Evolutionary conservation across 2,888 invertebrate genomes (phyloP).

Genomic region (Diarsia rubi): DNA sequence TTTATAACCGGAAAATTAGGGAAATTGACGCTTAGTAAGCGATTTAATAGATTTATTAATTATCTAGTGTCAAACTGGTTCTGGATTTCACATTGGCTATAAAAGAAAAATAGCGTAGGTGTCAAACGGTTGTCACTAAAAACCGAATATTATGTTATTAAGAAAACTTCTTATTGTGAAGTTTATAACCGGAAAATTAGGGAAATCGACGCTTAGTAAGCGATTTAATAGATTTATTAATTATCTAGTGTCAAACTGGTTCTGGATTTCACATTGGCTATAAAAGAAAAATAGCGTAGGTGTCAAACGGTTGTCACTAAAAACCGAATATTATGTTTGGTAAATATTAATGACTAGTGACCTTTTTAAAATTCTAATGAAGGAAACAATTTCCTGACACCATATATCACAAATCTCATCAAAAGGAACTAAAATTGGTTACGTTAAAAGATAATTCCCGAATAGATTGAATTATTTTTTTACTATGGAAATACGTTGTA

Average conservation of each 20-base stretch:
- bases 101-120: slow-evolving; percentile 40
- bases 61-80: slow-evolving; percentile 31
- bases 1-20: slow-evolving; percentile 32
- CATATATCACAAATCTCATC: slow-evolving; percentile 44
- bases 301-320: slow-evolving; percentile 14
- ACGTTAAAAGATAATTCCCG: slow-evolving; percentile 11
- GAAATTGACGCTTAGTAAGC: slow-evolving; percentile 8
- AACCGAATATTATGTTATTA: slow-evolving; percentile 31
- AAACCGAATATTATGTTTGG: slow-evolving; percentile 32
- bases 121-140: slow-evolving; percentile 15
- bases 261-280: slow-evolving; percentile 1
- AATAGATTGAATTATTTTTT: slow-evolving; percentile 28
- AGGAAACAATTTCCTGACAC: slow-evolving; percentile 39
- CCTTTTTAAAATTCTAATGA: slow-evolving; percentile 44
- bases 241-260: slow-evolving; percentile 28
- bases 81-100: slow-evolving; percentile 3
- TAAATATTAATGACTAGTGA: slow-evolving; percentile 45
- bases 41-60: slow-evolving; percentile 21
- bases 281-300: slow-evolving; percentile 39
- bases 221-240: slow-evolving; percentile 22
- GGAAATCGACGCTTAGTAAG: slow-evolving; percentile 13
- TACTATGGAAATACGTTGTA: slow-evolving; percentile 2
- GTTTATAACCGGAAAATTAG: slow-evolving; percentile 37
- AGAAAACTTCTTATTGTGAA: too few species aligned
- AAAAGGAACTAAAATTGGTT: slow-evolving; percentile 27